phyloP scores from a whole-genome alignment of 2,888 invertebrate genomes.

The Chrysolina americana region DNA sequence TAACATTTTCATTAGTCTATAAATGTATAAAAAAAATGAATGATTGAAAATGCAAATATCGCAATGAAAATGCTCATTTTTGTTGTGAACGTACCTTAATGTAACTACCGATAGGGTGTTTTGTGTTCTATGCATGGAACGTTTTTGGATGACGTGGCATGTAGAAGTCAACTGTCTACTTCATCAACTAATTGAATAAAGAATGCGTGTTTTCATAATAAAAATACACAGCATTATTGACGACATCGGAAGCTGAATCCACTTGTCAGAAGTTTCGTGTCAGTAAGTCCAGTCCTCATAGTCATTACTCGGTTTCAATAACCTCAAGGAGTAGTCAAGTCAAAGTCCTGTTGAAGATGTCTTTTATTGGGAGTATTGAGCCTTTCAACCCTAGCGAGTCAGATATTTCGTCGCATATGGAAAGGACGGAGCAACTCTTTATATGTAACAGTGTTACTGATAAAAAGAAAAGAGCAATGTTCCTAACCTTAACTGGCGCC shows the following conservation, averaged over 20 bases:
- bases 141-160: neutral
- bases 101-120: too few species aligned
- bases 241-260: constrained; percentile 6
- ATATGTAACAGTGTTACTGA: constrained; percentile 25
- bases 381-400: constrained; percentile 40
- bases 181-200: neutral
- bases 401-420: constrained; percentile 31
- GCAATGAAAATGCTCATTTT: too few species aligned
- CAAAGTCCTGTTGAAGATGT: neutral
- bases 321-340: constrained; percentile 10
- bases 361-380: constrained; percentile 46
- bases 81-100: too few species aligned
- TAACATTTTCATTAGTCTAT: too few species aligned
- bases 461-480: constrained; percentile 13
- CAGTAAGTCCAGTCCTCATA: constrained; percentile 18
- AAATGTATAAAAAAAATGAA: too few species aligned
- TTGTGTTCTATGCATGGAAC: too few species aligned
- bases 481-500: constrained; percentile 25
- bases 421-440: constrained; percentile 20
- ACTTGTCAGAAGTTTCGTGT: constrained; percentile 5
- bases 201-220: constrained; percentile 10
- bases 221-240: constrained; percentile 16
- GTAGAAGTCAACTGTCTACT: too few species aligned
- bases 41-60: too few species aligned
- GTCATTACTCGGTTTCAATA: constrained; percentile 2